Evolutionary conservation across 2,888 invertebrate genomes (phyloP).

Genomic region (Adineta ricciae): DNA sequence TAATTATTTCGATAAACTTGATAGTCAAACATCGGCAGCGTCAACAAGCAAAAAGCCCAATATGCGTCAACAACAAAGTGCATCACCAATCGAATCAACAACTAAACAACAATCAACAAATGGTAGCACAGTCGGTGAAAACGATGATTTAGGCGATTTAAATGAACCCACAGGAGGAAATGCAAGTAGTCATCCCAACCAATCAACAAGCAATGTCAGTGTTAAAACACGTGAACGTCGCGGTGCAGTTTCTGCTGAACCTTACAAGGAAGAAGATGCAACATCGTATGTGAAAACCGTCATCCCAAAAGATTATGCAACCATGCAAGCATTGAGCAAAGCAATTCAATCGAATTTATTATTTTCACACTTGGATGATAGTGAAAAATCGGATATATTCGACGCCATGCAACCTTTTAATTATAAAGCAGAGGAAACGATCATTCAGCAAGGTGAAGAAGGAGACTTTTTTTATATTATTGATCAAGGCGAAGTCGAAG

Average conservation of each 20-base stretch:
- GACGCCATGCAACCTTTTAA: constrained; percentile 98
- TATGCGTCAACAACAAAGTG: neutral
- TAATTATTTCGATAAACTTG: constrained; percentile 92
- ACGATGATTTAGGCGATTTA: constrained; percentile 12
- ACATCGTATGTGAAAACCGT: constrained; percentile 96
- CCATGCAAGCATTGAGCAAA: constrained; percentile 90
- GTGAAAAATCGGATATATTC: constrained; percentile 82
- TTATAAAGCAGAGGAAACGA: constrained; percentile 81
- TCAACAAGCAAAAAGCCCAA: neutral
- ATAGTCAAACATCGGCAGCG: constrained; percentile 51
- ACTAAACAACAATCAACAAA: constrained; percentile 5
- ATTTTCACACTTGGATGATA: constrained; percentile 93
- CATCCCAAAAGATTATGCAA: constrained; percentile 95
- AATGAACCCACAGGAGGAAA: neutral
- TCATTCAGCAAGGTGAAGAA: constrained; percentile 90
- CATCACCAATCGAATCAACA: neutral
- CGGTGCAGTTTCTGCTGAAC: constrained; percentile 94
- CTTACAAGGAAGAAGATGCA: constrained; percentile 93
- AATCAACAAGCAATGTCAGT: neutral
- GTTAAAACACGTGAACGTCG: constrained; percentile 55
- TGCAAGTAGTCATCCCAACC: neutral
- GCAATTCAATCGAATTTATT: constrained; percentile 95
- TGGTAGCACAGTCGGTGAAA: neutral
- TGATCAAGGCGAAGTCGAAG: constrained; percentile 90
- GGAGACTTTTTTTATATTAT: constrained; percentile 99